Percentiles rank a stretch among this genome's conserved stretches.
Evolutionary conservation across 1,140 invertebrate genomes (phyloP).

Genomic region (Drosophila rufa): DNA sequence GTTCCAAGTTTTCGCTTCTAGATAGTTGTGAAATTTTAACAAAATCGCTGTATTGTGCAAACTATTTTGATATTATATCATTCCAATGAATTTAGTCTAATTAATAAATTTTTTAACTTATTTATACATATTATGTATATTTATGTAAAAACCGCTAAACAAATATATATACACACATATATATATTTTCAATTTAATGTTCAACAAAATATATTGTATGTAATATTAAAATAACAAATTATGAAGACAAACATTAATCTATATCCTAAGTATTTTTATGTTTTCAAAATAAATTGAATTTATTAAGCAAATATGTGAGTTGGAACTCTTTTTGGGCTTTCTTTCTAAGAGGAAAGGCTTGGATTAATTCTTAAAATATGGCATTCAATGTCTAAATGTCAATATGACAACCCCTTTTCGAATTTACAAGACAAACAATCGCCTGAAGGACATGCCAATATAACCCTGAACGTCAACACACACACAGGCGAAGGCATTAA

Average conservation of each 20-base stretch:
- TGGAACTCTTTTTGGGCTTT: no score
- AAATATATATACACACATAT: slow-evolving; percentile 65
- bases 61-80: slow-evolving; percentile 84
- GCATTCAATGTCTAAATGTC: slow-evolving; percentile 2
- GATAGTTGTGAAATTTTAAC: slow-evolving; percentile 81
- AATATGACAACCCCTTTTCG: slow-evolving; percentile 9
- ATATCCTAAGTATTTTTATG: slow-evolving; percentile 78
- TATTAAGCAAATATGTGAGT: slow-evolving; percentile 63
- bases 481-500: slow-evolving; percentile 28
- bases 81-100: slow-evolving; percentile 84
- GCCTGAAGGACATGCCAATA: slow-evolving; percentile 32
- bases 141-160: slow-evolving; percentile 71
- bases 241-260: slow-evolving; percentile 55
- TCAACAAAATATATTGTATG: slow-evolving; percentile 59
- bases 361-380: neutral
- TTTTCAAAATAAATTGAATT: slow-evolving; percentile 82
- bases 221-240: slow-evolving; percentile 40
- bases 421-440: slow-evolving; percentile 18
- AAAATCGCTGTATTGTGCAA: slow-evolving; percentile 78
- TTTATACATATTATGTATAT: slow-evolving; percentile 79
- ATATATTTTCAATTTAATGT: slow-evolving; percentile 81
- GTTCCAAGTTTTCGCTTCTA: slow-evolving; percentile 78
- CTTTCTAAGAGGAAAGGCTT: neutral
- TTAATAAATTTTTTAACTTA: slow-evolving; percentile 84
- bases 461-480: slow-evolving; percentile 42